A percentile compares a stretch with the other conserved stretches of the same genome.
Conservation (phyloP, 2,113 vertebrate genomes). For the Engraulis encrasicolus region DNA sequence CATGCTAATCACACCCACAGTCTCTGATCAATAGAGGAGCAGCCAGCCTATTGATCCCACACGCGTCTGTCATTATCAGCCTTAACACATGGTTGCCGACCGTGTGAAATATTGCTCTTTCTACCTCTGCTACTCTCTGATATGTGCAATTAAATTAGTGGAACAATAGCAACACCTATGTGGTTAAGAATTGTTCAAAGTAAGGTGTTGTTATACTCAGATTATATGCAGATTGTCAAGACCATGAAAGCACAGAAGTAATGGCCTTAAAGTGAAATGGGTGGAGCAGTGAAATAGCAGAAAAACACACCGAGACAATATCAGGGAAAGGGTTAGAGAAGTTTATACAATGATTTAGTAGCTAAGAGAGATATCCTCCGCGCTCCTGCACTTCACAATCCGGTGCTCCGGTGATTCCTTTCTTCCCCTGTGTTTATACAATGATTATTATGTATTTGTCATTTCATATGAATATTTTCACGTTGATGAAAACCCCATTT, state of each 20-base stretch:
- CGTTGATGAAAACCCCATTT: too few species aligned
- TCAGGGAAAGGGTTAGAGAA: too few species aligned
- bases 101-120: not conserved
- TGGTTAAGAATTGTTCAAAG: not conserved
- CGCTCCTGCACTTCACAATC: too few species aligned
- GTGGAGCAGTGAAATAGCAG: too few species aligned
- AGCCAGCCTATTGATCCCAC: not conserved
- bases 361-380: too few species aligned
- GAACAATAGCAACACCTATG: not conserved
- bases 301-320: too few species aligned
- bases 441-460: too few species aligned
- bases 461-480: too few species aligned
- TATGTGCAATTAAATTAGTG: not conserved
- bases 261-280: too few species aligned
- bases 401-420: too few species aligned
- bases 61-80: not conserved
- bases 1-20: not conserved
- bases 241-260: conserved; percentile 13
- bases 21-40: not conserved
- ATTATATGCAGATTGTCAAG: not conserved
- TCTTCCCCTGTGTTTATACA: too few species aligned
- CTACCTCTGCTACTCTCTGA: conserved; percentile 27
- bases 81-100: not conserved
- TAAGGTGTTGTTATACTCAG: not conserved
- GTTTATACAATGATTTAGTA: too few species aligned